These are phyloP conservation scores for Ornithorhynchus anatinus DNA, from an alignment of 2,113 vertebrate genomes.

Conservation along the genomic window DNA sequence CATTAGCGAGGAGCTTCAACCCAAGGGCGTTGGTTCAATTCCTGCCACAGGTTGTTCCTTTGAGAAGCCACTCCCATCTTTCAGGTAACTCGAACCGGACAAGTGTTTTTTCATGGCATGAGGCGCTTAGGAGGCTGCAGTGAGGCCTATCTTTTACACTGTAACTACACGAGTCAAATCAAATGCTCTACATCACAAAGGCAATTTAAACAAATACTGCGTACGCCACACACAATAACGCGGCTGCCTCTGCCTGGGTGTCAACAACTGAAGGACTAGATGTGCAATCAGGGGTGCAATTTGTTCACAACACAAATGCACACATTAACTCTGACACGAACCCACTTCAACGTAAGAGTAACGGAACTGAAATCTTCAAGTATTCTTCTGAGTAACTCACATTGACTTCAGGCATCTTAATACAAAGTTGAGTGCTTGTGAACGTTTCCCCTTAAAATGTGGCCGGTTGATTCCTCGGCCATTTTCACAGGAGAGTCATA, in stretches of 20 bases:
- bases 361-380: conserved; percentile 24
- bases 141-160: conserved; percentile 14
- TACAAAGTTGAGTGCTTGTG: conserved; percentile 35
- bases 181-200: conserved; percentile 15
- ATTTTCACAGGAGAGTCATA: conserved; percentile 28
- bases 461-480: conserved; percentile 13
- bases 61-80: conserved; percentile 28
- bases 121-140: too few relatives aligned
- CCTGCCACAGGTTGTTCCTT: conserved; percentile 20
- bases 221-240: conserved; percentile 27
- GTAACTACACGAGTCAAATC: conserved; percentile 15
- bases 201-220: conserved; percentile 21
- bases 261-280: conserved; percentile 24
- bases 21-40: conserved; percentile 19
- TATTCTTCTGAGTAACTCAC: background rate
- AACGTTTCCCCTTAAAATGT: conserved; percentile 43
- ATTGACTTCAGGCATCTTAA: conserved; percentile 47
- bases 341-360: conserved; percentile 30
- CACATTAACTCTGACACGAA: too few relatives aligned
- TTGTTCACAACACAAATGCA: too few relatives aligned
- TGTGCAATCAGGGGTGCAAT: conserved; percentile 18
- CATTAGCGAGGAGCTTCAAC: conserved; percentile 28
- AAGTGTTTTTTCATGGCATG: conserved; percentile 31
- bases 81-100: background rate
- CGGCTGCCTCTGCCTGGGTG: conserved; percentile 18